Conservation (phyloP, 2,888 invertebrate genomes). For the Ommatoiulus sabulosus region DNA sequence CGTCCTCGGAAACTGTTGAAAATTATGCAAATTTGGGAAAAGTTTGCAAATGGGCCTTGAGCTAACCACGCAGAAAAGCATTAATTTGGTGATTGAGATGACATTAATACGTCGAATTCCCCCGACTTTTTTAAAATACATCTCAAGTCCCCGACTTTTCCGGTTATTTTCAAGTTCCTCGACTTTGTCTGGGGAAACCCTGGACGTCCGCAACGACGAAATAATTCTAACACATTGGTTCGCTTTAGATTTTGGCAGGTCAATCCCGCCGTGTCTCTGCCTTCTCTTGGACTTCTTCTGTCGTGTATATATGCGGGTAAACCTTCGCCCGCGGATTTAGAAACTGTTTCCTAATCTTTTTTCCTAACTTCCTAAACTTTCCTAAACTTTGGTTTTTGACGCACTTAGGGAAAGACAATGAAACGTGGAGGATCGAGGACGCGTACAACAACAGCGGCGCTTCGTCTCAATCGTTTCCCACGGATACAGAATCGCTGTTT, state of each 20-base stretch:
- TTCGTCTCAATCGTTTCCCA: constrained; percentile 54
- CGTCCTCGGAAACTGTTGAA: no score
- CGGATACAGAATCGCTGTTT: constrained; percentile 81
- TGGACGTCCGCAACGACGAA: not conserved
- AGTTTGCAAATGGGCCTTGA: no score
- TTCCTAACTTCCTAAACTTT: not conserved
- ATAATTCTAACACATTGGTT: not conserved
- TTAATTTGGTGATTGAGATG: no score
- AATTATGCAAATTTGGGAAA: no score
- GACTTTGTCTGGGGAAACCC: no score
- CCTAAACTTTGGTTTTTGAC: not conserved
- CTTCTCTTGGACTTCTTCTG: constrained; percentile 79
- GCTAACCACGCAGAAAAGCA: no score
- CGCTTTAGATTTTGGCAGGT: constrained; percentile 73
- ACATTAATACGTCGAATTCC: no score
- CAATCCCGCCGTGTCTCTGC: constrained; percentile 76
- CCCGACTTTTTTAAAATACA: no score
- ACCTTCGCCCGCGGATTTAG: no score
- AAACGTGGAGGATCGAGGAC: constrained; percentile 65
- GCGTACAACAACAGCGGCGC: not conserved
- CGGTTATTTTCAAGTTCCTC: constrained; percentile 57
- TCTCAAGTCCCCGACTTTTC: not conserved
- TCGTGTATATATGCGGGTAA: constrained; percentile 81
- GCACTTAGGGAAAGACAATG: constrained; percentile 66
- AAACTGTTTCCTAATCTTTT: not conserved